Evolutionary conservation across 2,113 vertebrate genomes (phyloP), one percentile per base, ranked within the genome.

Genomic region (Rhineura floridana): DNA sequence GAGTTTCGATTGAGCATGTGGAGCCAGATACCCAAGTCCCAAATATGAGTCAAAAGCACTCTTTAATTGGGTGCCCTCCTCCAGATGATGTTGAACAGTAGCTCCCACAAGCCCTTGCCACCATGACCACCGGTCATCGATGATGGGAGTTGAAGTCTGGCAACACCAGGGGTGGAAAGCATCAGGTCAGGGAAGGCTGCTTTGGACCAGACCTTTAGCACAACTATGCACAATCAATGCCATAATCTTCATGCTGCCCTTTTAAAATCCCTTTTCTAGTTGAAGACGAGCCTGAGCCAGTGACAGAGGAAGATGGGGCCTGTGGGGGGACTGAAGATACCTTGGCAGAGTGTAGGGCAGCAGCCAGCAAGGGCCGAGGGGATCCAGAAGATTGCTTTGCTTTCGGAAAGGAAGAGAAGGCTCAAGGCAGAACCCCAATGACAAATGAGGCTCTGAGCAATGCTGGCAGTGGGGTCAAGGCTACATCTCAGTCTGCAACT

Each of bases 231-330:
- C 17, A 3, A 59, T 1, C 23, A 72, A n/a, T 1, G 13, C 25
- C 4, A 39, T 12, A 25, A 21, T 63, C 21, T 75, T 48, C 23
- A 17, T 39, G 13, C 52, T 36, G 46, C 33, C 21, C 7, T 11
- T 79, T 28, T 39, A 4, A 48, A 28, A 13, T 75, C 39, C 12
- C 23, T 46, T 76, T 77, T 50, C 0, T 33, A 90, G 46, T 81
- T 2, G 70, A 77, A 75, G 85, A 93, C 36, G 70, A 88, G 33
- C 30, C 69, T 1, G 83, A 91, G 65, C 21, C 72, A 28, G 33
- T 11, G 12, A 44, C 63, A 3, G 83, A 86, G n/a, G 90, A 90
- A n/a, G 87, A 90, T 1, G 77, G 44, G 19, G 72, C 44, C 42
- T n/a, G 75, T 3, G 76, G 76, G 1, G 87, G 82, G 69, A 84